Base-by-base conservation (phyloP, 2,888 invertebrate genomes). In the Panopea generosa region DNA sequence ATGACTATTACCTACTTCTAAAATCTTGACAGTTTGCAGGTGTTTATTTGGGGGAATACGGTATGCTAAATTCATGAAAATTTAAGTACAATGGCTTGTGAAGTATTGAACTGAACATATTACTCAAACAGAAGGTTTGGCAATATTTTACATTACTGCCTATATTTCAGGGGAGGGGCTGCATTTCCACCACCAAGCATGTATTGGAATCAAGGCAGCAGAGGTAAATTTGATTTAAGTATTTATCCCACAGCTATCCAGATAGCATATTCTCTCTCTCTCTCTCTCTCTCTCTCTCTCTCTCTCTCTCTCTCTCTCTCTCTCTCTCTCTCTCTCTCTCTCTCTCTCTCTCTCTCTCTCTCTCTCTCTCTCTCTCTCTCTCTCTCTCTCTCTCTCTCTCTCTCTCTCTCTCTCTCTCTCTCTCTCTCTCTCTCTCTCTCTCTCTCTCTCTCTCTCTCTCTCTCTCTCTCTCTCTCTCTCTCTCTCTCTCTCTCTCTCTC, bases 121-220 rank as follows among this genome's bases (percentile, higher is more conserved):
- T n/a, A n/a, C n/a, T n/a, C n/a, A n/a, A n/a, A n/a, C n/a, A n/a
- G n/a, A n/a, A n/a, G n/a, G n/a, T n/a, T n/a, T n/a, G n/a, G n/a
- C n/a, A n/a, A n/a, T n/a, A n/a, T n/a, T 7, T 40, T 40, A 40
- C 40, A 11, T 40, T 40, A 40, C 40, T 26, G 9, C 22, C 7
- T 4, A 7, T 52, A 22, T 57, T 59, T 24, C 52, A 74, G 74
- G 52, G 45, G 61, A 27, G 74, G 74, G 29, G 57, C 40, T 0
- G 43, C 50, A 20, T 63, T 74, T 49, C 59, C 55, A 16, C 76
- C 76, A 50, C 76, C 76, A 29, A 52, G 52, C 33, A 22, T 43
- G 0, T 67, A 59, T 22, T n/a, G n/a, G n/a, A n/a, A n/a, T n/a
- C n/a, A n/a, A n/a, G n/a, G n/a, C n/a, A 53, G 61, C 1, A 7